Evolutionary conservation across 2,888 invertebrate genomes (phyloP).

Genomic region (Drosophila vallismaia): DNA sequence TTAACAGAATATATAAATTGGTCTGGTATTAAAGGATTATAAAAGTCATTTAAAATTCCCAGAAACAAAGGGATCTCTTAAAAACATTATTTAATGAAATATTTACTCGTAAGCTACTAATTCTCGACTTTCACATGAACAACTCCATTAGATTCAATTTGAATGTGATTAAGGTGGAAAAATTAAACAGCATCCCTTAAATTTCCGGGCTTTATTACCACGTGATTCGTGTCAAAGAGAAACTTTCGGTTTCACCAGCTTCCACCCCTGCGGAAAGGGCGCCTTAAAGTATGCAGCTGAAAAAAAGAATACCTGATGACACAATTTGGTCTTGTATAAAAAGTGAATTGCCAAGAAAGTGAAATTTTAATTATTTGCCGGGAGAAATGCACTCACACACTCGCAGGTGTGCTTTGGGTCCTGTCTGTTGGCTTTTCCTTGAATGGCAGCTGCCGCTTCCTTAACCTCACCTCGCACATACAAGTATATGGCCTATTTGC

Average conservation of each 20-base stretch:
- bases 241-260: constrained; percentile 31
- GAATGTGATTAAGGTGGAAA: constrained; percentile 7
- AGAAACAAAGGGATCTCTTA: no score
- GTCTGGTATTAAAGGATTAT: neutral
- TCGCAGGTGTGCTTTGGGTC: constrained; percentile 11
- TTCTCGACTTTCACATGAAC: neutral
- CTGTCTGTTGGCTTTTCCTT: constrained; percentile 52
- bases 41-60: neutral
- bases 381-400: constrained; percentile 21
- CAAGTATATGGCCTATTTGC: constrained; percentile 64
- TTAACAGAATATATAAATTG: no score
- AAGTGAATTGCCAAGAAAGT: constrained; percentile 80
- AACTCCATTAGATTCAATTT: neutral
- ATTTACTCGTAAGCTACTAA: neutral
- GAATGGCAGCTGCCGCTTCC: constrained; percentile 61
- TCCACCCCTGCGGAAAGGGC: neutral
- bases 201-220: constrained; percentile 2
- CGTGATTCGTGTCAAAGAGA: neutral
- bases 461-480: constrained; percentile 1
- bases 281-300: constrained; percentile 37
- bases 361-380: constrained; percentile 81
- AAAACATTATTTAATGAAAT: neutral
- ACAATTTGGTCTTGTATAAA: constrained; percentile 65
- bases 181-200: constrained; percentile 6
- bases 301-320: constrained; percentile 63